A percentile compares a stretch with the other conserved stretches of the same genome.
These are phyloP conservation scores for Melanophora roralis DNA, from an alignment of 2,888 invertebrate genomes.

Conservation along the genomic window DNA sequence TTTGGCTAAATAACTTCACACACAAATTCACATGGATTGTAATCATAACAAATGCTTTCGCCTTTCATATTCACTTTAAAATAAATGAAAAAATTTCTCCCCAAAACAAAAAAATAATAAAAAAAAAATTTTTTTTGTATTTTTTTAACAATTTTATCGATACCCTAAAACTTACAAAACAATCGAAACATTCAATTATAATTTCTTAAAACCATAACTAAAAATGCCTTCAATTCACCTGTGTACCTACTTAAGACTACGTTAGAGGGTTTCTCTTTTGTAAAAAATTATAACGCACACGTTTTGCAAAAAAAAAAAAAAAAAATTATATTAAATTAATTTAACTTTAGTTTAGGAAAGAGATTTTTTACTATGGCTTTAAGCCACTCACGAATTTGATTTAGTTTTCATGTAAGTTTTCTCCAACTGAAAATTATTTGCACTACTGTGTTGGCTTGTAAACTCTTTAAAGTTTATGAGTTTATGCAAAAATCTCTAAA, in stretches of 20 bases:
- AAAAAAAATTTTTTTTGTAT: no score
- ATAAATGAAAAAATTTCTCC: neutral
- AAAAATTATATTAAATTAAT: neutral
- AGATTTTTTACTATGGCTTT: slow-evolving; percentile 16
- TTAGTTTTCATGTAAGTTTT: neutral
- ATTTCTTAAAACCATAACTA: slow-evolving; percentile 57
- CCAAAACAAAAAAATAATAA: neutral
- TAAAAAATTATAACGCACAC: neutral
- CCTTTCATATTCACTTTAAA: slow-evolving; percentile 49
- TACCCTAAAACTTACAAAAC: slow-evolving; percentile 19
- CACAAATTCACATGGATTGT: slow-evolving; percentile 35
- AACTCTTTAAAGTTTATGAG: neutral
- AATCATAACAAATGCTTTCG: slow-evolving; percentile 53
- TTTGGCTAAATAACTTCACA: neutral
- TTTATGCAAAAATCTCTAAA: neutral
- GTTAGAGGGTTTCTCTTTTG: slow-evolving; percentile 51
- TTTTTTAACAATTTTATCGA: slow-evolving; percentile 13
- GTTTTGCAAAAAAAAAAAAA: neutral
- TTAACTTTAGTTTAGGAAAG: neutral
- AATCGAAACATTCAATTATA: slow-evolving; percentile 50
- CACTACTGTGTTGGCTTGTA: neutral
- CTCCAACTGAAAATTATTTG: neutral
- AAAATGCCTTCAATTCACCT: slow-evolving; percentile 58
- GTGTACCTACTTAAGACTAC: slow-evolving; percentile 34
- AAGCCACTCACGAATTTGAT: slow-evolving; percentile 39